Conservation (phyloP, 2,888 invertebrate genomes). For the Mimachlamys varia region DNA sequence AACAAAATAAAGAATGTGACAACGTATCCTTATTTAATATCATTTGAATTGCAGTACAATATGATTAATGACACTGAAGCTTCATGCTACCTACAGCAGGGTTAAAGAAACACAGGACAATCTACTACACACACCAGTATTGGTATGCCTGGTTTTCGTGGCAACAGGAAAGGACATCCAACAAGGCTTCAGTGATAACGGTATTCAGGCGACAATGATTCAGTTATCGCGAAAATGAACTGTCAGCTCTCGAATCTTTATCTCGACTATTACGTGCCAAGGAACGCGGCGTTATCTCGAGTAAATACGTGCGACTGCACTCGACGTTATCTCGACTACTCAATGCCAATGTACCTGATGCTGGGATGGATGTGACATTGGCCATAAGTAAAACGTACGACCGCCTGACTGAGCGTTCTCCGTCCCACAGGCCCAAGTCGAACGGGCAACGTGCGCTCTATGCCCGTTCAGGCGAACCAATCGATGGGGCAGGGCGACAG, state of each 20-base stretch:
- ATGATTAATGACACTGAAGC: too few species aligned
- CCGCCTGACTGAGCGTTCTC: not conserved
- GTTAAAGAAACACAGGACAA: too few species aligned
- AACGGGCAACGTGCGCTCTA: not conserved
- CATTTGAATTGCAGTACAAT: too few species aligned
- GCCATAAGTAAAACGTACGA: not conserved
- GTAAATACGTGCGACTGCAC: not conserved
- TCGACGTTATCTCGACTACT: not conserved
- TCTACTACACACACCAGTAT: too few species aligned
- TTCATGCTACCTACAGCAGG: too few species aligned
- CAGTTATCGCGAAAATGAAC: not conserved
- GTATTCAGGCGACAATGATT: not conserved
- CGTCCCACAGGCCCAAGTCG: not conserved
- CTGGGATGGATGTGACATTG: not conserved
- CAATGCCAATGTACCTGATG: not conserved
- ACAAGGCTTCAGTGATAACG: too few species aligned
- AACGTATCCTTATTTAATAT: too few species aligned
- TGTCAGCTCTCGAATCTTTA: not conserved
- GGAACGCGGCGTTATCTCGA: not conserved
- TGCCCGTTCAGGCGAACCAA: not conserved
- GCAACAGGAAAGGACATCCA: too few species aligned
- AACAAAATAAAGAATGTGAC: too few species aligned
- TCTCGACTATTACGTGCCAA: not conserved
- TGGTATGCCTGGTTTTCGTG: too few species aligned
- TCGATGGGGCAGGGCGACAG: not conserved